A percentile compares a stretch with the other conserved stretches of the same genome.
Evolutionary conservation across 2,797 vertebrate genomes (phyloP).

Genomic region (Cirrhinus molitorella): DNA sequence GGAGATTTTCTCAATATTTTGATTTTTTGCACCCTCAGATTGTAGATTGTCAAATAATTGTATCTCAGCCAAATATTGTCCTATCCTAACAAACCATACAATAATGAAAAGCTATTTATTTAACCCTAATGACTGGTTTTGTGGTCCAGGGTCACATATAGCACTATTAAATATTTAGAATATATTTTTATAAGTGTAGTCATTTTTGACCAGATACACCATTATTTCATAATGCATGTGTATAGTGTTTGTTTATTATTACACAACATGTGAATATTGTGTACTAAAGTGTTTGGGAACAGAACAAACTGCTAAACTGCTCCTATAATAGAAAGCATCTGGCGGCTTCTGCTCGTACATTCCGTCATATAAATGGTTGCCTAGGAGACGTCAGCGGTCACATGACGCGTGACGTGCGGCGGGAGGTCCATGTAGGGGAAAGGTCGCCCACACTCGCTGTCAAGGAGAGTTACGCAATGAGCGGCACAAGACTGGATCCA

Average conservation of each 20-base stretch:
- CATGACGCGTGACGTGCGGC: neutral
- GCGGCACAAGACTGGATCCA: neutral
- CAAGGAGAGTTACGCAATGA: slow-evolving; percentile 53
- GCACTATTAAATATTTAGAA: neutral
- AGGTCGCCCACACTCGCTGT: slow-evolving; percentile 5
- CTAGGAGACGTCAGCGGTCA: neutral
- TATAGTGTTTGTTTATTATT: neutral
- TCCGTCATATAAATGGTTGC: neutral
- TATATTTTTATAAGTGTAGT: neutral
- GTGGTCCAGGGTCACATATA: neutral
- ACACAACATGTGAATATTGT: neutral
- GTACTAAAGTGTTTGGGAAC: neutral
- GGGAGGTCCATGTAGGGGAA: slow-evolving; percentile 23
- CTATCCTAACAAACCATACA: no score
- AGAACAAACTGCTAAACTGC: neutral
- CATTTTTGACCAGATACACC: neutral
- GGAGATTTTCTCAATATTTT: no score
- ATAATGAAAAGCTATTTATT: no score
- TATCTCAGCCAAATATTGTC: no score
- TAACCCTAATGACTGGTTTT: no score
- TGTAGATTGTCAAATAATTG: no score
- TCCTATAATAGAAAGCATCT: neutral
- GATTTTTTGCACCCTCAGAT: no score
- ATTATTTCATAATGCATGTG: no score
- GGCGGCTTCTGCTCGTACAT: neutral